Percentiles rank a stretch among this genome's conserved stretches.
Conservation (phyloP, 2,888 invertebrate genomes). For the Nemotelus nigrinus region DNA sequence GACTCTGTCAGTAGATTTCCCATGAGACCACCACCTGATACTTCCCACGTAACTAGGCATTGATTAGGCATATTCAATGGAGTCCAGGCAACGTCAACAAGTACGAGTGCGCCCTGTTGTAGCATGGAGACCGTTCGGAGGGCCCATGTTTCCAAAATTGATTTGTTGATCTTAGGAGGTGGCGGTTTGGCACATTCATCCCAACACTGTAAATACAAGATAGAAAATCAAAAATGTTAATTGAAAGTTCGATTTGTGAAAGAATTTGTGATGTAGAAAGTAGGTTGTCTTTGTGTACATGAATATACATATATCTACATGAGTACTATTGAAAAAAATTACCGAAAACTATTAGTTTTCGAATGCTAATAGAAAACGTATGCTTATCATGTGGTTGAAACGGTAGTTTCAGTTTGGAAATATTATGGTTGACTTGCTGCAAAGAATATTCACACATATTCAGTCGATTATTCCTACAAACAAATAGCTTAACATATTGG, state of each 20-base stretch:
- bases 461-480: no score
- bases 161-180: slow-evolving; percentile 58
- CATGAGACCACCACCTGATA: slow-evolving; percentile 64
- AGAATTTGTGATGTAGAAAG: no score
- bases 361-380: no score
- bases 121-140: slow-evolving; percentile 62
- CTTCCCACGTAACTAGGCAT: slow-evolving; percentile 65
- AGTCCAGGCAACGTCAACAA: slow-evolving; percentile 64
- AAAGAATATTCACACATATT: no score
- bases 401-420: no score
- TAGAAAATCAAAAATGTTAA: background rate
- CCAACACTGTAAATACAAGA: slow-evolving; percentile 60
- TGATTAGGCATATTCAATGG: slow-evolving; percentile 59
- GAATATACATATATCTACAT: no score
- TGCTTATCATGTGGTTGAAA: no score
- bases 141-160: slow-evolving; percentile 60
- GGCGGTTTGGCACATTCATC: slow-evolving; percentile 60
- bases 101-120: slow-evolving; percentile 62
- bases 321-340: no score
- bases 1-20: slow-evolving; percentile 64
- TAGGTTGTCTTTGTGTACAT: no score
- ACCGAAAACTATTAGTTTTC: no score
- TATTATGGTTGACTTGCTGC: no score
- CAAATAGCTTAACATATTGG: no score
- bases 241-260: background rate